These are phyloP conservation scores for Rhinolophus sinicus DNA, from an alignment of 2,113 vertebrate genomes.

Conservation along the genomic window DNA sequence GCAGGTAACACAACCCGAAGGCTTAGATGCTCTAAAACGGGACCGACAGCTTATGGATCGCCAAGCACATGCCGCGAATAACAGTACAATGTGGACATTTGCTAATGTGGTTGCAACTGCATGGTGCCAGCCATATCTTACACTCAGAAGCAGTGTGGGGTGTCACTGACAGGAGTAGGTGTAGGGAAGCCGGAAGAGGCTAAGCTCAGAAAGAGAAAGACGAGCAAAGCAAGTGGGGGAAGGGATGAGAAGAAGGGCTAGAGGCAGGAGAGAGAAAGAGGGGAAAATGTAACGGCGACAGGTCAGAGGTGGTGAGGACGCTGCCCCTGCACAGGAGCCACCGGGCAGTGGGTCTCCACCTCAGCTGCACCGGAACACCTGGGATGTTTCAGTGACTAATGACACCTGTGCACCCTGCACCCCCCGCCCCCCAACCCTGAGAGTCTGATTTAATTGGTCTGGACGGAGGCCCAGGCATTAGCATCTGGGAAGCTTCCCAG, in stretches of 20 bases:
- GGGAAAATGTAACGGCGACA: fast-evolving
- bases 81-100: fast-evolving
- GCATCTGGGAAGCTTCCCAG: not conserved
- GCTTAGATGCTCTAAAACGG: not conserved
- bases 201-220: not conserved
- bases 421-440: fast-evolving
- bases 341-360: not conserved
- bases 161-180: too few relatives aligned
- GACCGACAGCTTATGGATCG: not conserved
- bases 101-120: not conserved
- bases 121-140: not conserved
- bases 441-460: not conserved
- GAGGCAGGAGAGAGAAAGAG: not conserved
- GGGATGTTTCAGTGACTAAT: not conserved
- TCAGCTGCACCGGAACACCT: not conserved
- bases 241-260: not conserved
- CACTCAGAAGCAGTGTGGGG: not conserved
- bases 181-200: not conserved
- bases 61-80: fast-evolving
- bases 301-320: fast-evolving
- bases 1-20: not conserved
- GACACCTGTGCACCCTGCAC: not conserved
- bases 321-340: fast-evolving
- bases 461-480: too few relatives aligned
- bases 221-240: not conserved